Conservation (phyloP, 1,140 invertebrate species). For the Procambarus clarkii region DNA sequence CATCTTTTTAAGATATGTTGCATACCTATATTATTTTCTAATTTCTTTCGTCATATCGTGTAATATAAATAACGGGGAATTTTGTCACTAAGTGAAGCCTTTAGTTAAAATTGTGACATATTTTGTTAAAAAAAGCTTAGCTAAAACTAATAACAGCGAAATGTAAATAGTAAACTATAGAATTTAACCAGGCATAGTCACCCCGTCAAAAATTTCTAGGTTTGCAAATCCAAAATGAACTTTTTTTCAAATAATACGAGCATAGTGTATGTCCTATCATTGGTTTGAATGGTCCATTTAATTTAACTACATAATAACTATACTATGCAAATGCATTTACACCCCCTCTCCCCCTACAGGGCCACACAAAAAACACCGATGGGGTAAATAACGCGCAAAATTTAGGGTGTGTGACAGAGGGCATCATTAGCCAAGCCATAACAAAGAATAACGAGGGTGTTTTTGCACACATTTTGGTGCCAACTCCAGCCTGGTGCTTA, state of each 20-base stretch:
- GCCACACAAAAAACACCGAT: not conserved
- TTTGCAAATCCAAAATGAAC: constrained; percentile 11
- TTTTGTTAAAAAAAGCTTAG: too few species aligned
- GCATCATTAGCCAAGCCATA: constrained; percentile 27
- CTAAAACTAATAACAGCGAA: too few species aligned
- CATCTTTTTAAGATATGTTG: too few species aligned
- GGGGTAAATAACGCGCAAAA: constrained; percentile 19
- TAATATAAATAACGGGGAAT: too few species aligned
- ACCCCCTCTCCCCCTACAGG: too few species aligned
- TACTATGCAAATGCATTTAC: constrained; percentile 42
- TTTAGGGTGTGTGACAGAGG: constrained; percentile 27
- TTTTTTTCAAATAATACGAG: constrained; percentile 21
- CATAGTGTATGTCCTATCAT: constrained; percentile 30
- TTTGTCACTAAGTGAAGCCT: too few species aligned
- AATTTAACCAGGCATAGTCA: not conserved
- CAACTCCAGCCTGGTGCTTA: not conserved
- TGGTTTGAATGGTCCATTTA: constrained; percentile 37
- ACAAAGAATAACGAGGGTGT: constrained; percentile 5
- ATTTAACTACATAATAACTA: constrained; percentile 47
- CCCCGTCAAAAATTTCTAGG: constrained; percentile 19
- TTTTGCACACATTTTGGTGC: constrained; percentile 5
- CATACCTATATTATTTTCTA: too few species aligned
- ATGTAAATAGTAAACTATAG: too few species aligned
- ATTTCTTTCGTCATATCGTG: too few species aligned
- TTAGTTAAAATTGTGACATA: too few species aligned